These are phyloP conservation scores for Lamellibrachia satsuma DNA, from an alignment of 2,888 invertebrate species.

Conservation along the genomic window DNA sequence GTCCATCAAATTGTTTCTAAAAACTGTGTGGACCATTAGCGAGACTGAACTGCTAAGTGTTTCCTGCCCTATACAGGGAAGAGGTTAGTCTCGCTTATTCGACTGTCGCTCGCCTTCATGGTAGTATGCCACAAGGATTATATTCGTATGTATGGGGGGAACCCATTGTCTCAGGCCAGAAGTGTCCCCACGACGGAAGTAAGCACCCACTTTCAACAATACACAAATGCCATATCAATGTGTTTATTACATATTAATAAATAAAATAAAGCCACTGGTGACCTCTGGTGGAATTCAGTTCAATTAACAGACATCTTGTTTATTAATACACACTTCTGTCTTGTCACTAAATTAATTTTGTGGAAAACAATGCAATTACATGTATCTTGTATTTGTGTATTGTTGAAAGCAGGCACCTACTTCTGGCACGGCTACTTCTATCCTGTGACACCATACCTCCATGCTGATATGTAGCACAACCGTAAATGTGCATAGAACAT, in stretches of 20 bases:
- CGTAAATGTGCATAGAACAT: conserved; percentile 38
- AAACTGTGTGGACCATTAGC: not conserved
- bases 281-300: not conserved
- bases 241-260: not conserved
- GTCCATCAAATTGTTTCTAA: not conserved
- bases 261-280: not conserved
- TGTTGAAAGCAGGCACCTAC: too few relatives aligned
- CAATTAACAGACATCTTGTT: not conserved
- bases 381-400: not conserved
- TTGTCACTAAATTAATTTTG: not conserved
- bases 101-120: too few relatives aligned
- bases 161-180: not conserved
- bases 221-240: not conserved
- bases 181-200: not conserved
- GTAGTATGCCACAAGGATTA: not conserved
- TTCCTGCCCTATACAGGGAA: not conserved
- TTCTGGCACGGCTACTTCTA: too few relatives aligned
- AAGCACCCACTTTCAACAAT: not conserved
- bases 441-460: not conserved
- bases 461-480: not conserved
- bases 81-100: not conserved
- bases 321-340: not conserved
- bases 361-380: not conserved
- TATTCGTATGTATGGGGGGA: not conserved
- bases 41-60: not conserved